Percentiles rank a stretch among this genome's conserved stretches.
These are phyloP conservation scores for Drosophila robusta DNA, from an alignment of 2,888 invertebrate species.

Conservation along the genomic window DNA sequence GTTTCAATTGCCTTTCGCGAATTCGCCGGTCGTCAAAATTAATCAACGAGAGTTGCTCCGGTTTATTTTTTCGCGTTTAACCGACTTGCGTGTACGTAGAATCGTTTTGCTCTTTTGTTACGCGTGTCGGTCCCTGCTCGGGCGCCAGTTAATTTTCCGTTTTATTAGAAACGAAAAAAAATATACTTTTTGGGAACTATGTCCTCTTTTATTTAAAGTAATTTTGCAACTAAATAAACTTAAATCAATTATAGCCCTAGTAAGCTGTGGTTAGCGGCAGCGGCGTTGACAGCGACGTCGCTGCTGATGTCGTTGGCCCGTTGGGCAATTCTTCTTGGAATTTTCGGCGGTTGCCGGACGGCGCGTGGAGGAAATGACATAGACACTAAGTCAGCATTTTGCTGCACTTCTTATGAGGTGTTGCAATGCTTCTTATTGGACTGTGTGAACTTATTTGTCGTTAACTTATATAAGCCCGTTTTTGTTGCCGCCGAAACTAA, in stretches of 20 bases:
- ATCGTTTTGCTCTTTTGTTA: neutral
- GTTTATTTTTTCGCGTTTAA: neutral
- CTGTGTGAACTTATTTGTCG: too few relatives aligned
- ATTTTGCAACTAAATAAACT: neutral
- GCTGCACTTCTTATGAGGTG: too few relatives aligned
- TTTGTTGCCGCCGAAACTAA: too few relatives aligned
- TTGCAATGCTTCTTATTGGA: too few relatives aligned
- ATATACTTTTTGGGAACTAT: neutral
- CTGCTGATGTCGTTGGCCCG: constrained; percentile 5
- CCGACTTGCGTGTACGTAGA: constrained; percentile 3
- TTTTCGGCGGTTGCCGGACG: neutral
- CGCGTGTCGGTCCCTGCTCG: neutral
- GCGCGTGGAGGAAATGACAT: too few relatives aligned
- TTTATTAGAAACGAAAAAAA: neutral
- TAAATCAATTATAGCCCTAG: constrained; percentile 4
- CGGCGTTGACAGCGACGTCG: neutral
- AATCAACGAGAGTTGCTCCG: neutral
- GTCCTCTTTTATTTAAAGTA: neutral
- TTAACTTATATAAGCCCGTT: too few relatives aligned
- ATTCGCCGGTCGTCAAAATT: neutral
- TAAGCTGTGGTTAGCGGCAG: constrained; percentile 4
- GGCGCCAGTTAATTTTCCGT: neutral
- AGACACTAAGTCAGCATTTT: too few relatives aligned
- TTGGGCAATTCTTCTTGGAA: constrained; percentile 2
- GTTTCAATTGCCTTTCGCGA: neutral